phyloP scores from a whole-genome alignment of 2,113 vertebrate species.

The Pycnonotus jocosus region DNA sequence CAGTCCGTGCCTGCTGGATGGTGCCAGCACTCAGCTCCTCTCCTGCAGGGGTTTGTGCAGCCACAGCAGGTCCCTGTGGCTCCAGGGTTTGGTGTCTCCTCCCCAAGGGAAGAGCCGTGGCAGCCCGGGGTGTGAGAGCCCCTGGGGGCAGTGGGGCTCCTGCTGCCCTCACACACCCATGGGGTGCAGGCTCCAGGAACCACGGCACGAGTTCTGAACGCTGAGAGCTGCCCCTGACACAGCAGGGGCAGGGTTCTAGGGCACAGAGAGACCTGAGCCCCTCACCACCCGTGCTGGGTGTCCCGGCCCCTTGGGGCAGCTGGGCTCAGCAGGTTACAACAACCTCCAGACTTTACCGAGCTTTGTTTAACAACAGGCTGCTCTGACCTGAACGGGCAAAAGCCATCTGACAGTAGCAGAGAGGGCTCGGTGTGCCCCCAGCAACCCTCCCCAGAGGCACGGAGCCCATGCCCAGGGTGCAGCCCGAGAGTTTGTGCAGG shows the following conservation, averaged over 20 bases:
- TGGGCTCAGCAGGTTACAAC: rapidly evolving
- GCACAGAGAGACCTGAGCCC: background rate
- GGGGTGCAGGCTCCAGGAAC: background rate
- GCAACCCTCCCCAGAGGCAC: background rate
- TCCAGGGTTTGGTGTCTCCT: background rate
- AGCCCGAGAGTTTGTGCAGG: background rate
- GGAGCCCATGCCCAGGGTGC: rapidly evolving
- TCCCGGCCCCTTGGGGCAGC: background rate
- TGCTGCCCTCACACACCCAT: rapidly evolving
- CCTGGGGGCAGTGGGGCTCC: rapidly evolving
- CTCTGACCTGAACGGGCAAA: background rate
- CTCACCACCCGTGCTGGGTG: rapidly evolving
- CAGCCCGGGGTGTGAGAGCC: background rate
- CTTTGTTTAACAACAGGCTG: background rate
- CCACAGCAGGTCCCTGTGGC: rapidly evolving
- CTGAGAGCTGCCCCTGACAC: background rate
- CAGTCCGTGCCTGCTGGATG: rapidly evolving
- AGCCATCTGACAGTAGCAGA: rapidly evolving
- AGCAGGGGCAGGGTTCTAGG: rapidly evolving
- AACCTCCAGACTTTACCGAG: background rate
- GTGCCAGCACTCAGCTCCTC: rapidly evolving
- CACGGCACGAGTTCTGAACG: rapidly evolving
- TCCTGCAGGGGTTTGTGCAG: rapidly evolving
- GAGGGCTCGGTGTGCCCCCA: rapidly evolving
- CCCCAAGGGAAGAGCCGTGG: background rate